Percentiles rank a stretch among this genome's conserved stretches.
These are phyloP conservation scores for Dinothrombium tinctorium DNA, from an alignment of 1,140 invertebrate species.

Conservation along the genomic window DNA sequence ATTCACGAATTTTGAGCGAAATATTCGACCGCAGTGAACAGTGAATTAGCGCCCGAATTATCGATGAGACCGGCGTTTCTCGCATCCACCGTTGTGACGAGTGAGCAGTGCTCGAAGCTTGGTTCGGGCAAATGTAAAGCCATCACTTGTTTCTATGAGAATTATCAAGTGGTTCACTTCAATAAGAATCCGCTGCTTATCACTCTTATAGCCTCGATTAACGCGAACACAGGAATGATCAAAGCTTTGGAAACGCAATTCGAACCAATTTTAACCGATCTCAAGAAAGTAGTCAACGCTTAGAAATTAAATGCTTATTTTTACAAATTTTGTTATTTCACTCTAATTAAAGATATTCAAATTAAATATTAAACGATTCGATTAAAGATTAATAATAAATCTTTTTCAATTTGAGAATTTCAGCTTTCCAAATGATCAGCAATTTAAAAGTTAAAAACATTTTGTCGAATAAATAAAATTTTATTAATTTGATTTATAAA, in stretches of 20 bases:
- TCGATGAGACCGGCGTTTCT: constrained; percentile 5
- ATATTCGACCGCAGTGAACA: not conserved
- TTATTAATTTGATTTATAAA: no score
- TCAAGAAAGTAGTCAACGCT: constrained; percentile 1
- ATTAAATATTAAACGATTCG: no score
- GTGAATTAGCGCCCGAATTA: constrained; percentile 5
- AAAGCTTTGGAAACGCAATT: constrained; percentile 10
- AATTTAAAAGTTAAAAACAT: no score
- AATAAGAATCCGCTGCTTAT: constrained; percentile 9
- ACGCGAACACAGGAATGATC: constrained; percentile 8
- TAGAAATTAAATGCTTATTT: no score
- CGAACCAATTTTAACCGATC: constrained; percentile 4
- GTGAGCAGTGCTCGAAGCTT: constrained; percentile 11
- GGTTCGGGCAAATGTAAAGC: constrained; percentile 6
- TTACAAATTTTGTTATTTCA: no score
- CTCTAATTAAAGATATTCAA: no score
- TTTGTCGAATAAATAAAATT: no score
- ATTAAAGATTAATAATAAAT: no score
- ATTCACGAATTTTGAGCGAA: no score
- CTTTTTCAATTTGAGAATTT: no score
- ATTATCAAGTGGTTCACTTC: constrained; percentile 11
- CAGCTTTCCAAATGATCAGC: no score
- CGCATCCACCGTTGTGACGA: not conserved
- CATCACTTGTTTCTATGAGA: constrained; percentile 10
- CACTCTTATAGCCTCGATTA: constrained; percentile 7